phyloP scores from a whole-genome alignment of 2,888 invertebrate genomes.

The Anoplius nigerrimus region DNA sequence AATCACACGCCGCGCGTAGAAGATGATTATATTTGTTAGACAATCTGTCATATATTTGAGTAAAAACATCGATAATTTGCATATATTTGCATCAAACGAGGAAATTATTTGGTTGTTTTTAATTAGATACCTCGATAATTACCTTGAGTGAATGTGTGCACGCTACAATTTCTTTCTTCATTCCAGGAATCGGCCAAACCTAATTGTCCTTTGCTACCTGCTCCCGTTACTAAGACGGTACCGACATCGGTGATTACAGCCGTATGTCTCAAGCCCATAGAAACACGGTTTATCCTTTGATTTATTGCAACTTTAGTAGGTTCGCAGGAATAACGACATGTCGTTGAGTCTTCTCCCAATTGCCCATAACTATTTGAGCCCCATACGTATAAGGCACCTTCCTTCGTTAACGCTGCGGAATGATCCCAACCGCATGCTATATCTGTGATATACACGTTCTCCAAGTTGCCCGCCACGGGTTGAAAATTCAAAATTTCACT shows the following conservation, averaged over 20 bases:
- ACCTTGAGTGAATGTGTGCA: conserved; percentile 27
- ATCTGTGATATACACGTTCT: conserved; percentile 77
- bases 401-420: conserved; percentile 84
- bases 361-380: conserved; percentile 89
- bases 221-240: conserved; percentile 81
- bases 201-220: conserved; percentile 82
- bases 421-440: conserved; percentile 90
- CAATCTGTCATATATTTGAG: too few species aligned
- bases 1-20: too few species aligned
- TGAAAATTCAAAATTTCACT: conserved; percentile 73
- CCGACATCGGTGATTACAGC: conserved; percentile 81
- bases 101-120: neutral
- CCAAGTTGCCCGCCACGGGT: conserved; percentile 44
- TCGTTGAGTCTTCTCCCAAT: conserved; percentile 77
- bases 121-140: neutral
- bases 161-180: neutral
- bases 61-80: too few species aligned
- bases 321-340: conserved; percentile 42
- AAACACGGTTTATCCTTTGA: conserved; percentile 78
- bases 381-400: conserved; percentile 86
- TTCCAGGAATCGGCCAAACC: conserved; percentile 68
- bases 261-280: conserved; percentile 84
- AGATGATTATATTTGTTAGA: neutral
- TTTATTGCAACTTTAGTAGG: conserved; percentile 74
- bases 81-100: too few species aligned